Percentiles rank a stretch among this genome's conserved stretches.
Evolutionary conservation across 2,113 vertebrate genomes (phyloP).

Genomic region (Tricholaema leucomelas): DNA sequence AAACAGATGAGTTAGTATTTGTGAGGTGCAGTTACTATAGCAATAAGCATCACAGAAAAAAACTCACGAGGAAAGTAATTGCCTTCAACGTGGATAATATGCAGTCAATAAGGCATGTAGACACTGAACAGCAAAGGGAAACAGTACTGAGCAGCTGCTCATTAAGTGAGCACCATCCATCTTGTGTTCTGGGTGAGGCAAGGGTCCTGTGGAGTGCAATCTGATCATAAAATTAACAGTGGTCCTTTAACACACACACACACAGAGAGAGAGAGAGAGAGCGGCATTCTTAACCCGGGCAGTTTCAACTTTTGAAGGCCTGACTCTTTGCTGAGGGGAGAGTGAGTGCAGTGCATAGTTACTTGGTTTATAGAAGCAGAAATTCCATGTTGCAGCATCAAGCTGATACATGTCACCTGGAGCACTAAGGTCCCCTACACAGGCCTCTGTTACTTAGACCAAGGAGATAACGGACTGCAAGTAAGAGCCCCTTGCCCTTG

Average conservation of each 20-base stretch:
- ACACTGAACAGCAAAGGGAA: neutral
- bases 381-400: neutral
- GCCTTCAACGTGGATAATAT: neutral
- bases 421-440: neutral
- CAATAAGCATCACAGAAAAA: slow-evolving; percentile 17
- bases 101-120: slow-evolving; percentile 23
- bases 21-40: slow-evolving; percentile 59
- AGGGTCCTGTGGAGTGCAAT: neutral
- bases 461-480: neutral
- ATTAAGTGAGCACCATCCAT: slow-evolving; percentile 38
- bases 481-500: neutral
- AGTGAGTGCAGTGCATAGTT: neutral
- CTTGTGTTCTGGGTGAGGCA: neutral
- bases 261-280: no score
- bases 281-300: neutral
- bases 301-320: neutral
- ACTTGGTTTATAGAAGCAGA: neutral
- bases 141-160: slow-evolving; percentile 34
- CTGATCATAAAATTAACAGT: neutral
- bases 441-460: neutral
- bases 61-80: slow-evolving; percentile 44
- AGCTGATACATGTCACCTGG: neutral
- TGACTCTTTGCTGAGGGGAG: neutral
- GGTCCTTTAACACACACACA: neutral
- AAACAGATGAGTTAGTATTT: slow-evolving; percentile 22